Percentiles rank a stretch among this genome's conserved stretches.
phyloP scores from a whole-genome alignment of 2,113 vertebrate genomes.

The Stegostoma tigrinum region DNA sequence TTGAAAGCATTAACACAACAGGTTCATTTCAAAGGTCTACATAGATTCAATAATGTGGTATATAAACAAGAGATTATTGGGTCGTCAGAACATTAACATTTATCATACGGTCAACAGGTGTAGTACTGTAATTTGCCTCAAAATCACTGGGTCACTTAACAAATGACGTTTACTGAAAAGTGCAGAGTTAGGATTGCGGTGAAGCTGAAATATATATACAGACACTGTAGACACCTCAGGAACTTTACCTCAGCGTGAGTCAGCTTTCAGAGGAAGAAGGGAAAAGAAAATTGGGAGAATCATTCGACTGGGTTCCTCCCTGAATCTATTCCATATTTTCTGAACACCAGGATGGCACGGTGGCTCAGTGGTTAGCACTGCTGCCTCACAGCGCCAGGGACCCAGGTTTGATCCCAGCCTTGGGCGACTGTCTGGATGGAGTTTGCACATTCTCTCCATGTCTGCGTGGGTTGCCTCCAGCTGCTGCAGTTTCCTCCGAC shows the following conservation, averaged over 20 bases:
- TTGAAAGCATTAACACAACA: background rate
- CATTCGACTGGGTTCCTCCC: background rate
- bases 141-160: background rate
- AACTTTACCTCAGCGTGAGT: background rate
- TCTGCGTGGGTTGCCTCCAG: no score
- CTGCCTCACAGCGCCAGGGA: no score
- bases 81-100: background rate
- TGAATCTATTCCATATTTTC: background rate
- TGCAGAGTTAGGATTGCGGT: background rate
- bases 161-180: background rate
- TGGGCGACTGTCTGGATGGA: no score
- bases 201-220: background rate
- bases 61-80: background rate
- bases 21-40: background rate
- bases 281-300: constrained; percentile 29
- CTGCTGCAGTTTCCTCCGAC: no score
- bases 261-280: background rate
- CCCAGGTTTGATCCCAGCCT: no score
- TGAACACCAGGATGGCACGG: background rate
- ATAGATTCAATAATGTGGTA: background rate
- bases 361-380: no score
- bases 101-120: background rate
- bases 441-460: no score
- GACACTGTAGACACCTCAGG: background rate
- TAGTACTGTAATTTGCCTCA: background rate